phyloP scores from a whole-genome alignment of 1,140 invertebrate genomes.

The Aricia agestis region DNA sequence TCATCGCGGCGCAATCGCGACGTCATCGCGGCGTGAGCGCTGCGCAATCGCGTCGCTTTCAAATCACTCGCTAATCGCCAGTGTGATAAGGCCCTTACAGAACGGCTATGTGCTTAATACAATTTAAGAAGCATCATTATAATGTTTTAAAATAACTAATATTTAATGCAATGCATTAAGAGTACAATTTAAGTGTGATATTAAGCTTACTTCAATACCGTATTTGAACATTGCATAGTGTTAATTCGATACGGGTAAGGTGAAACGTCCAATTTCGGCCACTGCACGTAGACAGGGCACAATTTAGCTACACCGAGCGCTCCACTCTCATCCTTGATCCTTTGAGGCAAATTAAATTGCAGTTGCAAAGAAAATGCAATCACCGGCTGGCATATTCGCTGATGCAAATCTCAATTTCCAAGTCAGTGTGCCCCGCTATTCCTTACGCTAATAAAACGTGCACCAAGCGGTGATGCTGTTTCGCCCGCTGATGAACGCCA shows the following conservation, averaged over 20 bases:
- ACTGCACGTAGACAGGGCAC: conserved; percentile 32
- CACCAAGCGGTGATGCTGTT: conserved; percentile 70
- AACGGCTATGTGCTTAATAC: no score
- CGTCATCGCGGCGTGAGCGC: no score
- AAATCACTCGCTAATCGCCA: no score
- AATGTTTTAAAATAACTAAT: no score
- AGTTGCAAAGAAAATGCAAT: conserved; percentile 74
- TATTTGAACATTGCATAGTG: conserved; percentile 4
- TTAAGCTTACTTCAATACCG: background rate
- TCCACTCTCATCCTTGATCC: conserved; percentile 40
- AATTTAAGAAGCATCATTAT: no score
- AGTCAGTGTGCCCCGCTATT: conserved; percentile 68
- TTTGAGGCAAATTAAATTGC: conserved; percentile 68
- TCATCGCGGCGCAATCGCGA: no score
- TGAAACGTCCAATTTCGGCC: conserved; percentile 34
- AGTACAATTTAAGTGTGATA: no score
- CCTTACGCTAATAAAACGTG: conserved; percentile 75
- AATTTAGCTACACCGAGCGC: conserved; percentile 51
- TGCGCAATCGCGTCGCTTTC: no score
- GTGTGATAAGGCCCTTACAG: no score
- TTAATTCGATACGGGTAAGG: conserved; percentile 28
- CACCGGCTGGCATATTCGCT: conserved; percentile 58
- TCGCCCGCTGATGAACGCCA: conserved; percentile 71
- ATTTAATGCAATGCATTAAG: no score
- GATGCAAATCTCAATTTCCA: conserved; percentile 72